phyloP scores from a whole-genome alignment of 2,113 vertebrate genomes.

The Eudorcas thomsonii region DNA sequence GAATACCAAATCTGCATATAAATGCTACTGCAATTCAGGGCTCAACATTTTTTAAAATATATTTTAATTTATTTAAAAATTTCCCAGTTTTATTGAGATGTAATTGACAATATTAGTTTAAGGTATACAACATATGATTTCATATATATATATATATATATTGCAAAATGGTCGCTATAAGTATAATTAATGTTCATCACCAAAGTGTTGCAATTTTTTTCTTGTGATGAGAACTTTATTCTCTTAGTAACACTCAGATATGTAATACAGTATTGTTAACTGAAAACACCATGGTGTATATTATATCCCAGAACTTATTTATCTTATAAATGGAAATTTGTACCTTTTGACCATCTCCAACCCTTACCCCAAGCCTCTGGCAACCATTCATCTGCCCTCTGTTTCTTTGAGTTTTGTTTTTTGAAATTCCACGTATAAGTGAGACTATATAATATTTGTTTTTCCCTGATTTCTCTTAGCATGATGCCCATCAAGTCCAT shows the following conservation, averaged over 20 bases:
- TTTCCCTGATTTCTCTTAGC: neutral
- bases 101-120: neutral
- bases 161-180: neutral
- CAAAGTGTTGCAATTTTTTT: neutral
- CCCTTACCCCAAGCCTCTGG: neutral
- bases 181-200: neutral
- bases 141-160: neutral
- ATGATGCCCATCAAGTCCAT: neutral
- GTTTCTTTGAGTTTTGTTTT: neutral
- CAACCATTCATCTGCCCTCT: neutral
- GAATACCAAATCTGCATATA: neutral
- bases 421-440: neutral
- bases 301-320: neutral
- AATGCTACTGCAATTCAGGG: neutral
- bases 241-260: neutral
- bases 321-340: neutral
- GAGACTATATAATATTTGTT: neutral
- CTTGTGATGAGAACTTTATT: neutral
- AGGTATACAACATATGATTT: neutral
- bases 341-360: neutral
- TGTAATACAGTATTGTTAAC: neutral
- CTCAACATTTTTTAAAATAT: neutral
- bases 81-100: neutral
- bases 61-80: neutral
- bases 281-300: neutral